phyloP scores from a whole-genome alignment of 2,888 invertebrate species.

The Amphimallon solstitiale region DNA sequence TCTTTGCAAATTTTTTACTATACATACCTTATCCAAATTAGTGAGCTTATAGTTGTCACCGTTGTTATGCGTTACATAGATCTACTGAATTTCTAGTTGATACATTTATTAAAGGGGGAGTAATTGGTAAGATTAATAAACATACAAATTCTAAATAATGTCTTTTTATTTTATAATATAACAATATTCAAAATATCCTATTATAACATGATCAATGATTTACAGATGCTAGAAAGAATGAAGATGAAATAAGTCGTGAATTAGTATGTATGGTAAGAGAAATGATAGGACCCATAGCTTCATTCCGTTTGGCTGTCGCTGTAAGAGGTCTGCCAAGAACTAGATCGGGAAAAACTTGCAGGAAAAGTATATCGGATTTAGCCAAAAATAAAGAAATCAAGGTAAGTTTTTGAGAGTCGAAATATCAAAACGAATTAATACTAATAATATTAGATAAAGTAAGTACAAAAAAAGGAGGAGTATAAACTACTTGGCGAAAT shows the following conservation, averaged over 20 bases:
- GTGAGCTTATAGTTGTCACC: too few relatives aligned
- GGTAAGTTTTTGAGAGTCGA: constrained; percentile 62
- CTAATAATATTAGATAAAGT: too few relatives aligned
- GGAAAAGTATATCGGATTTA: constrained; percentile 86
- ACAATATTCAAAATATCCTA: constrained; percentile 32
- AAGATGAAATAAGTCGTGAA: constrained; percentile 67
- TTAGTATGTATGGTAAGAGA: constrained; percentile 70
- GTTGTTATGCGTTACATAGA: too few relatives aligned
- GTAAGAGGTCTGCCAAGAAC: constrained; percentile 88
- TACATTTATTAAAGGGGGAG: too few relatives aligned
- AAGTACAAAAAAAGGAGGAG: too few relatives aligned
- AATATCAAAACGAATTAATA: not conserved
- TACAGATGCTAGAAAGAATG: constrained; percentile 65
- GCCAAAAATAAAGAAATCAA: constrained; percentile 83
- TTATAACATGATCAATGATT: constrained; percentile 36
- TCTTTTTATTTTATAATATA: constrained; percentile 31
- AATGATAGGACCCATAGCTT: constrained; percentile 87
- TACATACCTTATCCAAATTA: too few relatives aligned
- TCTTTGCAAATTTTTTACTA: too few relatives aligned
- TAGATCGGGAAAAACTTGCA: constrained; percentile 81
- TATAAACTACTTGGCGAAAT: too few relatives aligned
- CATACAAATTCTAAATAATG: constrained; percentile 26
- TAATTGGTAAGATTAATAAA: not conserved
- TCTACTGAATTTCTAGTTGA: too few relatives aligned
- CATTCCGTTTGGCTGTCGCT: constrained; percentile 82